These are phyloP conservation scores for Sebastes schlegelii DNA, from an alignment of 2,113 vertebrate species.

Conservation along the genomic window DNA sequence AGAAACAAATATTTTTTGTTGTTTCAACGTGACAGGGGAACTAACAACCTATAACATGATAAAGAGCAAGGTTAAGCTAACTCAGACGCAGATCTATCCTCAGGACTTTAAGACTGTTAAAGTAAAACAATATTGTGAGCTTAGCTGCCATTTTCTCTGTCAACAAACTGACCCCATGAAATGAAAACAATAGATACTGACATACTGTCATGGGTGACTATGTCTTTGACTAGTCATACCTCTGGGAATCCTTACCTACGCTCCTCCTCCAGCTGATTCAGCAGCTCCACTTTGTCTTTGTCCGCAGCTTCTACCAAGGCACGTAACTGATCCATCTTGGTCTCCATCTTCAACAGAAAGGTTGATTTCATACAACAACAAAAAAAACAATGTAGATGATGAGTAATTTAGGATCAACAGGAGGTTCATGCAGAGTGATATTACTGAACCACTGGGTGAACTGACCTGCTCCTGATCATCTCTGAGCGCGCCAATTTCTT, in stretches of 20 bases:
- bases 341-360: slow-evolving; percentile 90
- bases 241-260: slow-evolving; percentile 86
- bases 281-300: slow-evolving; percentile 95
- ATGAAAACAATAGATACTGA: slow-evolving; percentile 4
- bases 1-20: slow-evolving; percentile 35
- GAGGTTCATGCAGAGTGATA: neutral
- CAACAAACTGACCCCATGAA: neutral
- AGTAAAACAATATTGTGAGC: slow-evolving; percentile 6
- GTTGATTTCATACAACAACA: neutral
- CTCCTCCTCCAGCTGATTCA: slow-evolving; percentile 98
- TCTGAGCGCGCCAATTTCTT: slow-evolving; percentile 90
- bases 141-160: neutral
- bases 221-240: slow-evolving; percentile 1
- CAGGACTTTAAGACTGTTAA: neutral
- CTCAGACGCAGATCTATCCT: neutral
- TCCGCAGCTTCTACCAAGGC: slow-evolving; percentile 96
- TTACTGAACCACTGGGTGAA: neutral
- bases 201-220: neutral
- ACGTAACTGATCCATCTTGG: slow-evolving; percentile 97
- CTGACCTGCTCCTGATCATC: slow-evolving; percentile 96
- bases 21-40: neutral
- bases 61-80: neutral
- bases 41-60: neutral
- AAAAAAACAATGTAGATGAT: neutral
- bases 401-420: neutral